These are phyloP conservation scores for Mayetiola destructor DNA, from an alignment of 2,888 invertebrate genomes.

Conservation along the genomic window DNA sequence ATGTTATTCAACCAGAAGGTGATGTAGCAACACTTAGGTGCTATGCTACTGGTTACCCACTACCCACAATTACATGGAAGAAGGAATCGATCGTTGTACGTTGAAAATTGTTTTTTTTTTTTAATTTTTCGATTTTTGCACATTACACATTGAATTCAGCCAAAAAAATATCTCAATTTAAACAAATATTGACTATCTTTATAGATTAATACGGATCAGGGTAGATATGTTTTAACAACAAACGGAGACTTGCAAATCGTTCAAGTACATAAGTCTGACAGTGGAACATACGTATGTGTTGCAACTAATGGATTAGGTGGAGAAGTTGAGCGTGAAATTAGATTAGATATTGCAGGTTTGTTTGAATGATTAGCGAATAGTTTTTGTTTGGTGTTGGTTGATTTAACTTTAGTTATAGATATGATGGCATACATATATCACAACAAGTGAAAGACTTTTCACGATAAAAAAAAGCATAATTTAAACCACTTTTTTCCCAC, in stretches of 20 bases:
- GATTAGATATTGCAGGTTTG: slow-evolving; percentile 60
- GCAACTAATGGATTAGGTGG: slow-evolving; percentile 65
- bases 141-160: background rate
- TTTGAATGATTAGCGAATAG: background rate
- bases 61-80: slow-evolving; percentile 63
- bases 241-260: slow-evolving; percentile 73
- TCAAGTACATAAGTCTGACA: slow-evolving; percentile 62
- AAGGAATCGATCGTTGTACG: slow-evolving; percentile 54
- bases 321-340: slow-evolving; percentile 52
- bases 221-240: slow-evolving; percentile 52
- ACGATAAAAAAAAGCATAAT: background rate
- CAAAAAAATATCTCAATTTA: too few relatives aligned
- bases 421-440: too few relatives aligned
- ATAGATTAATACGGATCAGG: slow-evolving; percentile 58
- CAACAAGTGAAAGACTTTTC: too few relatives aligned
- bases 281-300: slow-evolving; percentile 71
- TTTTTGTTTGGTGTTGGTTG: background rate
- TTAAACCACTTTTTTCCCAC: background rate
- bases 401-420: too few relatives aligned
- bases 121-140: background rate
- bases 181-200: background rate
- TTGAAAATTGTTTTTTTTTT: slow-evolving; percentile 15
- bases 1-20: slow-evolving; percentile 54
- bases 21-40: slow-evolving; percentile 59
- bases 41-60: slow-evolving; percentile 60